Base-by-base conservation (phyloP, 2,113 vertebrate species). In the Talpa occidentalis region DNA sequence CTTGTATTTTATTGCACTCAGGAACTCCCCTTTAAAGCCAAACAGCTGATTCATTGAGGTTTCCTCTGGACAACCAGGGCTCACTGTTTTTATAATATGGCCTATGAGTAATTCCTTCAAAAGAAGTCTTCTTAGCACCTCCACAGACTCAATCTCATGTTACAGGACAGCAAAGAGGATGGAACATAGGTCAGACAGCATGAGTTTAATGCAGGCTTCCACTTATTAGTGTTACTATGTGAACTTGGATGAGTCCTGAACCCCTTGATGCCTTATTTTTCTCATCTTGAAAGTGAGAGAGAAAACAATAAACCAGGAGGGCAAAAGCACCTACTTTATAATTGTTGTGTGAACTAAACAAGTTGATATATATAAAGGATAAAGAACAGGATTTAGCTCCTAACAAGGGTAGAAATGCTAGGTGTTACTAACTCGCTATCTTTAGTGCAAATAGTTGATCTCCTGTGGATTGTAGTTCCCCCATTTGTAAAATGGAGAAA, bases 21-120 rank as follows among this genome's bases (percentile, higher is more conserved):
- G 64, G n/a, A 92, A 19, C 32, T 88, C 80, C 32, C 40, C 35
- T 19, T 70, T 69, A 64, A 90, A 49, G 4, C 30, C 21, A 74
- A 42, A 69, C n/a, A n/a, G 10, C n/a, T 69, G 66, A 69, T 69
- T 69, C n/a, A 69, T 69, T 69, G 66, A 69, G 66, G 32, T 69
- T 69, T 69, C 35, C 70, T 72, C 35, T 95, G 54, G 37, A 42
- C 89, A 76, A 72, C 66, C 30, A 76, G 22, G 52, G 76, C 73
- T 83, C 54, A 66, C 6, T 79, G 47, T 87, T 96, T 85, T 96
- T 37, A 26, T 93, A 70, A 56, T 70, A 44, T 60, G 32, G 52
- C 32, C 44, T 85, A 4, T 62, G 60, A 69, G 19, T 72, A 74
- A 30, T 83, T 95, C 40, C 54, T 86, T 93, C 21, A 52, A 56